phyloP scores from a whole-genome alignment of 2,888 invertebrate genomes.

The Sturmia bella region DNA sequence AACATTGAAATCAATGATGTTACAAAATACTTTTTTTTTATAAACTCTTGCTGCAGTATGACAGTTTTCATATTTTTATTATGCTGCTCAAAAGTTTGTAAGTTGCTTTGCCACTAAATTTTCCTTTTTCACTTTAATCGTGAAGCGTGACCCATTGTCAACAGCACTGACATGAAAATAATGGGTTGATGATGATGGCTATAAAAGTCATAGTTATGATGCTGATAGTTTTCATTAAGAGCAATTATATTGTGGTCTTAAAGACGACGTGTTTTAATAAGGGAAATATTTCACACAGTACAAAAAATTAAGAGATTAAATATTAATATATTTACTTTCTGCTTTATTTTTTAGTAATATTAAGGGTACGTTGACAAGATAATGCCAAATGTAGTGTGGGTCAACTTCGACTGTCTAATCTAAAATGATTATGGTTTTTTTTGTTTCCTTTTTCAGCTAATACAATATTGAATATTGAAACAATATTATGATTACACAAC shows the following conservation, averaged over 20 bases:
- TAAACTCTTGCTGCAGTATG: conserved; percentile 42
- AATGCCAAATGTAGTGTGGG: too few species aligned
- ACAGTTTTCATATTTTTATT: conserved; percentile 25
- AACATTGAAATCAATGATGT: conserved; percentile 39
- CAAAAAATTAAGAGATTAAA: too few species aligned
- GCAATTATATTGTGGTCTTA: neutral
- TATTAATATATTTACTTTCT: too few species aligned
- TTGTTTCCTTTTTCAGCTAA: too few species aligned
- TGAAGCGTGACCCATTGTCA: conserved; percentile 39
- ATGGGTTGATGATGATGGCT: conserved; percentile 27
- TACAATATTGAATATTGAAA: too few species aligned
- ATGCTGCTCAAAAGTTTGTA: neutral
- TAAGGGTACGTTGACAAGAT: too few species aligned
- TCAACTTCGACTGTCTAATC: too few species aligned
- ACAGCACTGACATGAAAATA: conserved; percentile 31
- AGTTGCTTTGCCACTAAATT: neutral
- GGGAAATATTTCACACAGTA: too few species aligned
- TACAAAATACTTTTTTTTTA: conserved; percentile 35
- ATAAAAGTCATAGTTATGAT: conserved; percentile 9
- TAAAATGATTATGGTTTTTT: too few species aligned
- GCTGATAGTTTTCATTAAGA: neutral
- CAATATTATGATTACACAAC: too few species aligned
- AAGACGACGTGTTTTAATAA: neutral
- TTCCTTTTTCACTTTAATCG: conserved; percentile 35
- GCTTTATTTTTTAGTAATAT: too few species aligned